These are phyloP conservation scores for Dorcus hopei DNA, from an alignment of 2,888 invertebrate genomes.

Conservation along the genomic window DNA sequence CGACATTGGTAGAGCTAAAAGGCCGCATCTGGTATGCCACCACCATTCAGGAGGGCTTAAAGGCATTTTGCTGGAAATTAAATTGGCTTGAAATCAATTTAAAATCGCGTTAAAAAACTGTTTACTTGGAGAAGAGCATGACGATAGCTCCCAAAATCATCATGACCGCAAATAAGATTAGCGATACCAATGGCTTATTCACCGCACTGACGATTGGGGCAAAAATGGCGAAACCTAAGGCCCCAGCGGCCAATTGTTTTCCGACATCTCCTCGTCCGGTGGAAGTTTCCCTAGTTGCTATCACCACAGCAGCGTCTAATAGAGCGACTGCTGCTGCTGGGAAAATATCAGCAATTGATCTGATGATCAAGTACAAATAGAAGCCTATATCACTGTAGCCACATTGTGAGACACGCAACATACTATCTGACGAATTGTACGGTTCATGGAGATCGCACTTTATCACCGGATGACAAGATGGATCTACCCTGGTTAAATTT, in stretches of 20 bases:
- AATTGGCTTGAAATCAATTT: background rate
- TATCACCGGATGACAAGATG: conserved; percentile 62
- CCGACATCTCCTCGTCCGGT: conserved; percentile 77
- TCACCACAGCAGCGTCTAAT: conserved; percentile 73
- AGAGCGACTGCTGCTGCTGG: conserved; percentile 69
- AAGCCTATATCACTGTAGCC: conserved; percentile 68
- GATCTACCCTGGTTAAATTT: conserved; percentile 39
- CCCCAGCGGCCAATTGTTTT: conserved; percentile 72
- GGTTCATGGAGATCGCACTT: conserved; percentile 71
- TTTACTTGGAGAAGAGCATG: conserved; percentile 56
- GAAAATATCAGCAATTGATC: conserved; percentile 73
- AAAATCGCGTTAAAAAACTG: conserved; percentile 15
- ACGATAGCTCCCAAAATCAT: conserved; percentile 64
- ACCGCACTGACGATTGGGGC: conserved; percentile 55
- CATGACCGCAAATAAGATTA: conserved; percentile 53
- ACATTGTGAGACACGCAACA: conserved; percentile 68
- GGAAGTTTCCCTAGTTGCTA: conserved; percentile 78
- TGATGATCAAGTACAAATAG: conserved; percentile 66
- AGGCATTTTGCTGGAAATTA: conserved; percentile 61
- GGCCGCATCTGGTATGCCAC: conserved; percentile 80
- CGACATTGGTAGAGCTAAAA: conserved; percentile 76
- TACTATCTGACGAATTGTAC: conserved; percentile 63
- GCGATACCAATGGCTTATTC: conserved; percentile 52
- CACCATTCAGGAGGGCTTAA: conserved; percentile 82
- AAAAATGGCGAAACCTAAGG: conserved; percentile 68